phyloP scores from a whole-genome alignment of 2,797 vertebrate genomes.

The Peromyscus attwateri region DNA sequence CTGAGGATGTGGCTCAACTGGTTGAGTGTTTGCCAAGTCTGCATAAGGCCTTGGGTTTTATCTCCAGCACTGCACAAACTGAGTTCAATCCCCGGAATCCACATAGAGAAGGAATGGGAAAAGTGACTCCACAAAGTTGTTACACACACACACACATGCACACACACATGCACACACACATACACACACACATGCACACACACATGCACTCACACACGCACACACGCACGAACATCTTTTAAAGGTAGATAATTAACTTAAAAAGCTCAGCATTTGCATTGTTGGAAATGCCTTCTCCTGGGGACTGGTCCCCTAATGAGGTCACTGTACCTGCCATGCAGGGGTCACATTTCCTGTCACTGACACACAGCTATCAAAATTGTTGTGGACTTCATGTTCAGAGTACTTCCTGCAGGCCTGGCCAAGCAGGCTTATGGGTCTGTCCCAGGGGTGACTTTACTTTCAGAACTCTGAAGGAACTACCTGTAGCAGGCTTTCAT shows the following conservation, averaged over 20 bases:
- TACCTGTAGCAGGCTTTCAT: no score
- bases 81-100: not conserved
- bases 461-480: not conserved
- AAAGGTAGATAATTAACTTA: not conserved
- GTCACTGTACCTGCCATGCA: not conserved
- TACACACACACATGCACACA: no score
- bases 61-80: not conserved
- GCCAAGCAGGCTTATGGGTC: not conserved
- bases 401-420: not conserved
- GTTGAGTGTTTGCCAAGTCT: not conserved
- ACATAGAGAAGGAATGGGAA: not conserved
- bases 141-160: not conserved
- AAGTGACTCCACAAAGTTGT: not conserved
- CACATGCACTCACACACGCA: not conserved
- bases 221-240: not conserved
- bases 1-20: not conserved
- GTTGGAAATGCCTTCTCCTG: not conserved
- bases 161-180: not conserved
- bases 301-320: not conserved
- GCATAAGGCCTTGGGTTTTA: not conserved
- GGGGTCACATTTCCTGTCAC: not conserved
- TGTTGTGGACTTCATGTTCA: not conserved
- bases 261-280: not conserved
- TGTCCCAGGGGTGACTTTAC: not conserved
- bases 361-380: not conserved